Percentiles rank a stretch among this genome's conserved stretches.
These are phyloP conservation scores for Adineta ricciae DNA, from an alignment of 2,888 invertebrate species.

Conservation along the genomic window DNA sequence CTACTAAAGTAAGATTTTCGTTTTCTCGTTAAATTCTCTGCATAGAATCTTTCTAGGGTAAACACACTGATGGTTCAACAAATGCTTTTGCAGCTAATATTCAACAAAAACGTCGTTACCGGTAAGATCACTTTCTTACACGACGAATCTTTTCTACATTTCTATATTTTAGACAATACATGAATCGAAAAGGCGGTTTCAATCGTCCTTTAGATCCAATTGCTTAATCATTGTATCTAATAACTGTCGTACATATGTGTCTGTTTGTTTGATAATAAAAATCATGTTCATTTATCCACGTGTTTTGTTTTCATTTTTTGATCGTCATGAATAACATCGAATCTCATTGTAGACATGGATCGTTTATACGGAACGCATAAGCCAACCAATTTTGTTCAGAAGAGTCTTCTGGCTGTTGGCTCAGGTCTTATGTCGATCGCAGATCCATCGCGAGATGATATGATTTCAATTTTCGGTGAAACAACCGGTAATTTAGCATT, in stretches of 20 bases:
- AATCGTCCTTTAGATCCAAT: slow-evolving; percentile 94
- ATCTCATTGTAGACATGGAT: background rate
- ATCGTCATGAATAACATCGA: background rate
- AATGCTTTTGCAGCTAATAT: slow-evolving; percentile 88
- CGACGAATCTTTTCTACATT: slow-evolving; percentile 36
- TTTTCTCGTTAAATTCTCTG: no score
- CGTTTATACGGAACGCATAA: background rate
- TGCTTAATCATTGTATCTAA: slow-evolving; percentile 44
- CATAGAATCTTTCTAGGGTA: slow-evolving; percentile 51
- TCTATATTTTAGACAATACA: slow-evolving; percentile 63
- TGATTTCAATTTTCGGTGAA: slow-evolving; percentile 32
- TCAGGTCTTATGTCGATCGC: slow-evolving; percentile 28
- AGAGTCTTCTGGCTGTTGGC: slow-evolving; percentile 24
- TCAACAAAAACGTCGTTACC: slow-evolving; percentile 81
- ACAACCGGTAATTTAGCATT: slow-evolving; percentile 18
- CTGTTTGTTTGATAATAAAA: background rate
- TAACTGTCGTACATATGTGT: background rate
- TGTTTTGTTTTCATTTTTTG: background rate
- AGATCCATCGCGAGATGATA: slow-evolving; percentile 30
- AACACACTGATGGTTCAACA: slow-evolving; percentile 77
- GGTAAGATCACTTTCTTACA: background rate
- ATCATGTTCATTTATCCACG: background rate
- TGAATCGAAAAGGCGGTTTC: slow-evolving; percentile 98
- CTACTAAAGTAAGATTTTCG: slow-evolving; percentile 65
- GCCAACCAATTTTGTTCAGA: slow-evolving; percentile 19